Evolutionary conservation across 2,888 invertebrate species (phyloP).

Genomic region (Apamea epomidion): DNA sequence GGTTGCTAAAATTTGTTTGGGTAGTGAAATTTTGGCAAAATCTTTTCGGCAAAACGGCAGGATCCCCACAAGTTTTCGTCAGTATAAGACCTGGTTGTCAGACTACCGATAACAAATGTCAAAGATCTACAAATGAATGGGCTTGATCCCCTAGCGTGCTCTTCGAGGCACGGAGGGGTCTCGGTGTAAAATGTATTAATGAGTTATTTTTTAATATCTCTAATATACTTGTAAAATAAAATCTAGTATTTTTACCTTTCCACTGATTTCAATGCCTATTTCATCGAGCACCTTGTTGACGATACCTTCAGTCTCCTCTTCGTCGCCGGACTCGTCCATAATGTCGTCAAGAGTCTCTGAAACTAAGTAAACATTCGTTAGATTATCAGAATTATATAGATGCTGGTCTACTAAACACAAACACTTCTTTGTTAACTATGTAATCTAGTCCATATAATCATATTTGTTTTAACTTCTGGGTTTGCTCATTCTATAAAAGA

Average conservation of each 20-base stretch:
- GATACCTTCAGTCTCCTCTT: slow-evolving; percentile 96
- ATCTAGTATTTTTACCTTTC: slow-evolving; percentile 91
- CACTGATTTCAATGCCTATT: slow-evolving; percentile 98
- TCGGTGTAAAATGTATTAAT: background rate
- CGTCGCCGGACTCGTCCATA: slow-evolving; percentile 96
- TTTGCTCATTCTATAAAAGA: background rate
- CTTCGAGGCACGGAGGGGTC: too few relatives aligned
- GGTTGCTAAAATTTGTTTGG: too few relatives aligned
- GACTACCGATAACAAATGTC: background rate
- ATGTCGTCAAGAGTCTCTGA: slow-evolving; percentile 97
- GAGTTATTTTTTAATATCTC: background rate
- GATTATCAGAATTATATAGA: background rate
- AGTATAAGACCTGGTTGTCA: background rate
- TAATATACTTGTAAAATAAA: background rate
- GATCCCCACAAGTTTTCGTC: too few relatives aligned
- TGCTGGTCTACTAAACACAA: background rate
- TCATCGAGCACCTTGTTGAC: slow-evolving; percentile 98
- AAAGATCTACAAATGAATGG: background rate
- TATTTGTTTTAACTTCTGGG: background rate
- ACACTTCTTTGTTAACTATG: background rate
- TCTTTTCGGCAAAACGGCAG: too few relatives aligned
- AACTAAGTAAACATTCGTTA: slow-evolving; percentile 82
- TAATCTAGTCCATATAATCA: background rate
- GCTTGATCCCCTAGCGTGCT: background rate
- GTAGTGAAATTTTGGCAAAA: too few relatives aligned